phyloP scores from a whole-genome alignment of 2,888 invertebrate genomes.

The Xanthia icteritia region DNA sequence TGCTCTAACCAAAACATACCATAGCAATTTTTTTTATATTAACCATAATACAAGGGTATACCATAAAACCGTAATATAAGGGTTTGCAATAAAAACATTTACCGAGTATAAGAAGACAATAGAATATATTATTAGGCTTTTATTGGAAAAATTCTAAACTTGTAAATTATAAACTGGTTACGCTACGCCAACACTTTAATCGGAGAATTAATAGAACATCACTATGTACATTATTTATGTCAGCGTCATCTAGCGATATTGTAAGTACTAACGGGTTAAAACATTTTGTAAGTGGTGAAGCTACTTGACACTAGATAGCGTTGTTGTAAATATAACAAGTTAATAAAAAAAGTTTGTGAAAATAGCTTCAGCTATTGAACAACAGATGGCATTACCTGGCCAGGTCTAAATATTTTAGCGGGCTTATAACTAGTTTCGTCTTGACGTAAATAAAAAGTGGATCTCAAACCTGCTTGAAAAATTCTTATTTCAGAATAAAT shows the following conservation, averaged over 20 bases:
- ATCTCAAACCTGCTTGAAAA: background rate
- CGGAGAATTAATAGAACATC: background rate
- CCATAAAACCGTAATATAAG: too few species aligned
- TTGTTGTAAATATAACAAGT: background rate
- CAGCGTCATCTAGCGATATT: slow-evolving; percentile 26
- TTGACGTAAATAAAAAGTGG: background rate
- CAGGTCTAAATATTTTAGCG: background rate
- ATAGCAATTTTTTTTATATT: too few species aligned
- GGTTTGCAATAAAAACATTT: background rate
- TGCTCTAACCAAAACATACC: background rate
- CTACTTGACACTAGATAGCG: slow-evolving; percentile 69
- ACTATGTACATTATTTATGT: background rate
- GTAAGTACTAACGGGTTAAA: background rate
- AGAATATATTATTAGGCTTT: background rate
- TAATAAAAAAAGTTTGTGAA: background rate
- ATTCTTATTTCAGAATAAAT: background rate
- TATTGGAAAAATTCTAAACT: background rate
- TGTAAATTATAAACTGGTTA: too few species aligned
- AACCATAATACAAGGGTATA: too few species aligned
- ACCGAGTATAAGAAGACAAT: background rate
- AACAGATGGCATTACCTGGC: slow-evolving; percentile 45
- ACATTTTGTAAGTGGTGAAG: background rate
- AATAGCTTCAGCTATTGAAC: slow-evolving; percentile 28
- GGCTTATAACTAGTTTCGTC: background rate
- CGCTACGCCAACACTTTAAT: background rate